A percentile compares a stretch with the other conserved stretches of the same genome.
Conservation (phyloP, 2,113 vertebrate species). For the Paramormyrops kingsleyae region DNA sequence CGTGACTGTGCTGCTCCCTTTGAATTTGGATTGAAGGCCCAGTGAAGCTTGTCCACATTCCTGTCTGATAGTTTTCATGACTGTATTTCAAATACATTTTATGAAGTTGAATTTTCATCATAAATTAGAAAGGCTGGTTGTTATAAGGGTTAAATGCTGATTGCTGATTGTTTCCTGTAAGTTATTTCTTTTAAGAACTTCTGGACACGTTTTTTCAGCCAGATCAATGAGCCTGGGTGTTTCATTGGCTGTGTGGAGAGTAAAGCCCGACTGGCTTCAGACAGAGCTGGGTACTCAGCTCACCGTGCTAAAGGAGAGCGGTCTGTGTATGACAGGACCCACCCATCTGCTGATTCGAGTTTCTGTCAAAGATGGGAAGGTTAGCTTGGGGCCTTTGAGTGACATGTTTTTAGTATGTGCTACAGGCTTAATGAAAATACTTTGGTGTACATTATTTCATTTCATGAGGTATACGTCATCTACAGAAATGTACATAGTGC, state of each 20-base stretch:
- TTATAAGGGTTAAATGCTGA: not conserved
- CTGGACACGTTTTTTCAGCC: not conserved
- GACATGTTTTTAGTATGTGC: not conserved
- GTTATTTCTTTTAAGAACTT: not conserved
- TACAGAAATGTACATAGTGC: not conserved
- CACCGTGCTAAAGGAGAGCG: not conserved
- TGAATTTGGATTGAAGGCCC: not conserved
- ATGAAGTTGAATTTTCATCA: not conserved
- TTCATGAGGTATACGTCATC: not conserved
- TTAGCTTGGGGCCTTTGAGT: not conserved
- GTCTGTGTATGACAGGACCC: not conserved
- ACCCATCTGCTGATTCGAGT: not conserved
- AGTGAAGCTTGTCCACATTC: not conserved
- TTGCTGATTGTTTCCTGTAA: not conserved
- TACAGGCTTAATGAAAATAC: not conserved
- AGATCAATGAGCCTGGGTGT: not conserved
- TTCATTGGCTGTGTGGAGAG: not conserved
- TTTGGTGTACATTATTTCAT: not conserved
- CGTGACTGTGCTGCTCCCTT: not conserved
- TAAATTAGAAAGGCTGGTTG: not conserved
- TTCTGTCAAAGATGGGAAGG: not conserved
- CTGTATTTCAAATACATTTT: not conserved
- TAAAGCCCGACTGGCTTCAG: not conserved
- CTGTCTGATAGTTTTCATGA: not conserved
- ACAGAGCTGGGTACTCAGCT: not conserved